Evolutionary conservation across 2,888 invertebrate genomes (phyloP), one percentile per base, ranked within the genome.

Genomic region (Drosophila neutralis): DNA sequence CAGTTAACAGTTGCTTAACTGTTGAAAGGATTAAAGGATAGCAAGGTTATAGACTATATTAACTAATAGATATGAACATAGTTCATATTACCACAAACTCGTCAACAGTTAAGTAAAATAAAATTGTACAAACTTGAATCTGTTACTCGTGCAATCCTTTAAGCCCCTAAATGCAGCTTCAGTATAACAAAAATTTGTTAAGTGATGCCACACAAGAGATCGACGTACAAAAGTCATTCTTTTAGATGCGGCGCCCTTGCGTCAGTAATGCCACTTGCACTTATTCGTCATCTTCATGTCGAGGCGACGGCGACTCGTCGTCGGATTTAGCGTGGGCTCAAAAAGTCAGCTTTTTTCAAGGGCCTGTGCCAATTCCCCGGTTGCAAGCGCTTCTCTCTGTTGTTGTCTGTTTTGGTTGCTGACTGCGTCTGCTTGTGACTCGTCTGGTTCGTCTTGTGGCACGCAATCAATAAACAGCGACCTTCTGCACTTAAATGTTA

Each of bases 391-490:
- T 60, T 71, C 69, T 63, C 40, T 53, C 68, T 63, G 36, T 53
- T 68, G 64, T 62, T 70, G 72, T 68, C 53, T 78, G 67, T 59
- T 56, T 66, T 51, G 29, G 56, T 57, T 57, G 76, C 24, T 65
- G 60, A 64, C 35, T 59, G 69, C 56, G 18, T 27, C 18, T 38
- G 38, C n/a, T 52, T 40, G 45, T 38, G 49, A 49, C 49, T 15
- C 35, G 62, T 65, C 60, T 53, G 45, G 40, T 31, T 57, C 49
- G 56, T 53, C 42, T 29, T 57, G 33, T 52, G 52, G 52, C 52
- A 45, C 38, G 78, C 86, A 88, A 87, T 86, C 86, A 85, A 86
- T 86, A 88, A 80, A 78, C 69, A 78, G 74, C 88, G 88, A 87
- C 86, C 86, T 86, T 85, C 82, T 76, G 58, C 71, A 63, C 70